Evolutionary conservation across 1,140 invertebrate species (phyloP), one percentile per base, ranked within the genome.

Genomic region (Monochamus saltuarius): DNA sequence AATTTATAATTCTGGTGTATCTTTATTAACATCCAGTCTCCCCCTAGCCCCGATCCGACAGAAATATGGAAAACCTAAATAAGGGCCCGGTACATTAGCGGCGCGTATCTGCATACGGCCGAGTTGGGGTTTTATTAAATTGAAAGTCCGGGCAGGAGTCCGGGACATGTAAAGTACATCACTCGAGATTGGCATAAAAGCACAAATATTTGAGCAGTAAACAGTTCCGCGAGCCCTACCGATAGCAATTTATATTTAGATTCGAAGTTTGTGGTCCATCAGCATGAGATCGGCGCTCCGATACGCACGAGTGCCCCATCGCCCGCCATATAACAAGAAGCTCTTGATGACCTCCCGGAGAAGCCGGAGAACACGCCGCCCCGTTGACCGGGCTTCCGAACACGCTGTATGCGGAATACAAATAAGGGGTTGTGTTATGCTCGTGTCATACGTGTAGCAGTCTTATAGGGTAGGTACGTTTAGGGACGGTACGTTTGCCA

Each of bases 261-360:
- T 42, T n/a, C n/a, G n/a, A 16, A 16, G n/a, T n/a, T 13, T n/a
- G n/a, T 17, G 39, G 39, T 42, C 39, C 39, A 42, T 42, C 39
- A 42, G 39, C 39, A 42, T 42, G 39, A 42, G n/a, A 16, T n/a
- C n/a, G 16, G 39, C 16, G 39, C 39, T 2, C 16, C 39, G n/a
- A 16, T 42, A 42, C 39, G 39, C 39, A 42, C 39, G 39, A 42
- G n/a, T 17, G 39, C 39, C 39, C 16, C 39, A 42, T 42, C 39
- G 39, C 39, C 39, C 16, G 39, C 39, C 7, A 42, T 13, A 42
- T 42, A 42, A 42, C 39, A 16, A 42, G 39, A 16, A 42, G 39
- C 39, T n/a, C 16, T 17, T 42, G 16, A 42, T 42, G 39, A 16
- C 39, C 39, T n/a, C n/a, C 39, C 39, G 39, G 39, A 42, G 39